Conservation (phyloP, 1,140 invertebrate genomes). For the Papilio xuthus region DNA sequence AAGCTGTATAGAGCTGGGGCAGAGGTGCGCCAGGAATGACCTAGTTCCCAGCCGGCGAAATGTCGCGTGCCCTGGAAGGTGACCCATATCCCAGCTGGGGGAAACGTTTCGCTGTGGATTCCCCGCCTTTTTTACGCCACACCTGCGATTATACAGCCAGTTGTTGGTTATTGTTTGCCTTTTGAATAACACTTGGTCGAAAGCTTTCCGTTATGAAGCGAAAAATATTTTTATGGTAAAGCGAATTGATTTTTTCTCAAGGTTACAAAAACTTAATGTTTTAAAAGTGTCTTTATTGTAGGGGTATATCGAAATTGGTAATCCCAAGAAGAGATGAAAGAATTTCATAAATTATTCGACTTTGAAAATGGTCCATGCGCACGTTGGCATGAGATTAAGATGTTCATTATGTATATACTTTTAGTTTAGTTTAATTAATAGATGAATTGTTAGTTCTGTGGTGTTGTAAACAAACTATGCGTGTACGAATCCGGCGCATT, state of each 20-base stretch:
- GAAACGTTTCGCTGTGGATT: constrained; percentile 40
- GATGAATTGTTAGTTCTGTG: not conserved
- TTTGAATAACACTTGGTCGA: not conserved
- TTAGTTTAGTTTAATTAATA: not conserved
- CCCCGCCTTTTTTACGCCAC: constrained; percentile 47
- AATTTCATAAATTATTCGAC: too few species aligned
- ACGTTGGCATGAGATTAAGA: not conserved
- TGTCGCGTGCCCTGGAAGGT: constrained; percentile 30
- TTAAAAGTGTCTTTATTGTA: not conserved
- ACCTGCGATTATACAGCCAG: constrained; percentile 27
- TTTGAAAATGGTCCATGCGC: not conserved
- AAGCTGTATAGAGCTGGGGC: constrained; percentile 40
- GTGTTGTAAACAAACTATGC: not conserved
- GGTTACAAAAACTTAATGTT: not conserved
- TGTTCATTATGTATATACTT: not conserved
- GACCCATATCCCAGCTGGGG: constrained; percentile 50
- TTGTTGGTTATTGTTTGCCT: constrained; percentile 21
- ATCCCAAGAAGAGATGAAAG: too few species aligned
- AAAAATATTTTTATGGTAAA: not conserved
- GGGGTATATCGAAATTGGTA: too few species aligned
- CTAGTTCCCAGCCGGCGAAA: constrained; percentile 46
- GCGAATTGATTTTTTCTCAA: not conserved
- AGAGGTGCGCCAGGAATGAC: constrained; percentile 47
- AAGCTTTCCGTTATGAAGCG: constrained; percentile 6
- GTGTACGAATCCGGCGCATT: constrained; percentile 1